Evolutionary conservation across 2,888 invertebrate genomes (phyloP), one percentile per base, ranked within the genome.

Genomic region (Lasius platythorax): DNA sequence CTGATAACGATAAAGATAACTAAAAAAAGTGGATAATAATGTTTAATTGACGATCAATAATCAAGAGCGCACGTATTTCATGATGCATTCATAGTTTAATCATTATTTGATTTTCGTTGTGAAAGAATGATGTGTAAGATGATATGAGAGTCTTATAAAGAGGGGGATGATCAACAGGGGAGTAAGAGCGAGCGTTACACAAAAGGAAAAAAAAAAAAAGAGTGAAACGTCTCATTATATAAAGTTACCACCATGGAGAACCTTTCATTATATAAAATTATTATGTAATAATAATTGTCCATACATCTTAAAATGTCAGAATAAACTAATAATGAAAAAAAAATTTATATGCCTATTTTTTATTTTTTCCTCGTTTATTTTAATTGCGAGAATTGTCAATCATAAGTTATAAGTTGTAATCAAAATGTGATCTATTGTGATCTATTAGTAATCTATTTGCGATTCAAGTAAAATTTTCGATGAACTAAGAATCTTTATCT

Each of bases 221-320:
- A 82, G 56, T 78, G 78, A 82, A 84, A 76, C 88, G 64, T 86
- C 87, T 89, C 87, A 83, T 88, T 85, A 88, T 87, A 84, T 87
- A 72, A 79, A 79, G 72, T 79, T 92, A 92, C 92, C 92, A 92
- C 90, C 93, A 93, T 92, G 91, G 89, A 90, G 91, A 93, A 91
- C 89, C 90, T 94, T 93, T 93, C 94, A 94, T 93, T 93, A 93
- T 94, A 94, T 94, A 92, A 93, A 94, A 94, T 94, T 94, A 94
- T 94, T 94, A 94, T 94, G 94, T 94, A 94, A 94, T 94, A 94
- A 94, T 94, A 94, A 94, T 94, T 94, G 94, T 94, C 94, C 94
- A 94, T 94, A 94, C 94, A 93, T 94, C 94, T 93, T 94, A 93
- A 94, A 94, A 93, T 94, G 94, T 94, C 94, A 92, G 92, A 94